Evolutionary conservation across 2,113 vertebrate species (phyloP).

Genomic region (Rostratula benghalensis): DNA sequence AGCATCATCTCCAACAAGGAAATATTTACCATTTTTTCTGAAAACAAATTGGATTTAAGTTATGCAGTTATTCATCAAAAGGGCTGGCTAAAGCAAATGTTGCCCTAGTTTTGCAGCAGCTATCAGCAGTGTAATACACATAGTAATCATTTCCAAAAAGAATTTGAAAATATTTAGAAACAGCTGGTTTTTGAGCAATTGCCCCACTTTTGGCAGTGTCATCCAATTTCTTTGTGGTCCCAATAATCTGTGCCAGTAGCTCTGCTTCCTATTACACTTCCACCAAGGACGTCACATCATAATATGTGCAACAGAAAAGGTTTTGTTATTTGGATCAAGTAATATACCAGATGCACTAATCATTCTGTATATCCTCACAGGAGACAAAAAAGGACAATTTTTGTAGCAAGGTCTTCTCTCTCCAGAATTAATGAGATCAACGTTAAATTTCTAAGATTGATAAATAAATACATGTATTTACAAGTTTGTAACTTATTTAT

Average conservation of each 20-base stretch:
- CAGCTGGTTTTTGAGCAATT: neutral
- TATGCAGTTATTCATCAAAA: neutral
- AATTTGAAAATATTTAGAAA: neutral
- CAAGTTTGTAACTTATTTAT: neutral
- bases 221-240: neutral
- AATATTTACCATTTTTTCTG: neutral
- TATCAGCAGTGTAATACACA: neutral
- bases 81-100: neutral
- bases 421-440: neutral
- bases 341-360: neutral
- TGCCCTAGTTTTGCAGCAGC: neutral
- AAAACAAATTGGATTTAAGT: neutral
- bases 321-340: neutral
- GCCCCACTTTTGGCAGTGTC: neutral
- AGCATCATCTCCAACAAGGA: neutral
- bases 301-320: neutral
- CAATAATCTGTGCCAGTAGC: neutral
- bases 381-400: neutral
- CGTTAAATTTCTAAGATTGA: neutral
- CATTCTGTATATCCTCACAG: neutral
- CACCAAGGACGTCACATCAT: neutral
- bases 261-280: neutral
- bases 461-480: neutral
- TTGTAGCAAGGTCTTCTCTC: neutral
- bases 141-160: neutral